Evolutionary conservation across 2,888 invertebrate genomes (phyloP), one percentile per base, ranked within the genome.

Genomic region (Synanthedon tipuliformis): DNA sequence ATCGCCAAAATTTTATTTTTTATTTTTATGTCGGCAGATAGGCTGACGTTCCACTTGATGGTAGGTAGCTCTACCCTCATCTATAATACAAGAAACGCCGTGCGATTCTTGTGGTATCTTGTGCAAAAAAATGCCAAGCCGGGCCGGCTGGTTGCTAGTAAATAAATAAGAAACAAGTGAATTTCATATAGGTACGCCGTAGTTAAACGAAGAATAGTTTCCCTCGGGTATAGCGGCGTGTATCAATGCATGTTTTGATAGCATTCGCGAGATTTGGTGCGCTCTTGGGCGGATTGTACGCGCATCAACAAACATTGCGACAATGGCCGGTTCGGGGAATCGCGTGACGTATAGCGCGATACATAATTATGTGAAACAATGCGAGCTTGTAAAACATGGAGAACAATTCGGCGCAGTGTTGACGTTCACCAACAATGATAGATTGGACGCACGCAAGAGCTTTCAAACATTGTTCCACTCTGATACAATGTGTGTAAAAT

Each of bases 341-440:
- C 85, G 63, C 71, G 72, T 62, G 71, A 78, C 82, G 82, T 82
- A 81, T 70, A 71, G 69, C 70, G 67, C 66, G 63, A 59, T 63
- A 64, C 65, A 75, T 76, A 69, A 82, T 77, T 78, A 83, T 81
- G 79, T 79, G 74, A 79, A 84, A 87, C 86, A 87, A 86, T 86
- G 81, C 66, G 62, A 60, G 72, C 73, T 78, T 81, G 82, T 80
- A 79, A 78, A 85, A 84, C 77, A 76, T 81, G 82, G 80, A 79
- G 78, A 85, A 84, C 77, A 76, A 74, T 83, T 81, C 69, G 81
- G 75, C 64, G 23, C 18, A 15, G 23, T 50, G 50, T 50, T 50
- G 13, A 45, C 15, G 45, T n/a, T 45, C n/a, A 45, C 45, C n/a
- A 45, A 45, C 45, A 45, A 45, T 73, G 71, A 71, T 75, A 76